Evolutionary conservation across 2,888 invertebrate genomes (phyloP).

Genomic region (Sisyra nigra): DNA sequence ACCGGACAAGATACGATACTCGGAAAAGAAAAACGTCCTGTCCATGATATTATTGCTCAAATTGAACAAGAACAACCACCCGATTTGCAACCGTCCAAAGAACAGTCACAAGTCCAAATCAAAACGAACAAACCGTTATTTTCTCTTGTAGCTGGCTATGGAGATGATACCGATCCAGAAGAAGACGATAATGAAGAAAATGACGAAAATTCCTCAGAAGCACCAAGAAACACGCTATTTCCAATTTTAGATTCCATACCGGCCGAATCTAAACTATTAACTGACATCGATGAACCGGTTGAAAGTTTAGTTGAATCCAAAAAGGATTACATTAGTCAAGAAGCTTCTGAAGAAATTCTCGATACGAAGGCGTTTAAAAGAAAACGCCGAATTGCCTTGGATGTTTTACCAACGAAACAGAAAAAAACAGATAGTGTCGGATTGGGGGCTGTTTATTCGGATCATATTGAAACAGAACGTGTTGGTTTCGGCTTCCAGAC

Average conservation of each 20-base stretch:
- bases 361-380: constrained; percentile 34
- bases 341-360: constrained; percentile 13
- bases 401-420: constrained; percentile 18
- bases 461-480: constrained; percentile 16
- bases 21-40: constrained; percentile 25
- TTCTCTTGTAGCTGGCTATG: constrained; percentile 36
- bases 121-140: constrained; percentile 18
- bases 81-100: constrained; percentile 9
- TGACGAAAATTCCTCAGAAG: background rate
- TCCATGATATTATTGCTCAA: constrained; percentile 12
- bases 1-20: constrained; percentile 13
- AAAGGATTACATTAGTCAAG: background rate
- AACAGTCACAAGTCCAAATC: constrained; percentile 10
- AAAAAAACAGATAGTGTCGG: constrained; percentile 11
- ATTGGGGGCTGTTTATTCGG: constrained; percentile 11
- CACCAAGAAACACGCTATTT: background rate
- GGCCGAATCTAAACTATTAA: constrained; percentile 10
- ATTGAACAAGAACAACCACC: constrained; percentile 11
- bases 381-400: constrained; percentile 33
- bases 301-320: background rate
- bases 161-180: constrained; percentile 33
- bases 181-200: constrained; percentile 16
- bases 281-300: constrained; percentile 11
- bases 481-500: constrained; percentile 24
- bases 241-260: constrained; percentile 8